These are phyloP conservation scores for Sesia bembeciformis DNA, from an alignment of 2,888 invertebrate species.

Conservation along the genomic window DNA sequence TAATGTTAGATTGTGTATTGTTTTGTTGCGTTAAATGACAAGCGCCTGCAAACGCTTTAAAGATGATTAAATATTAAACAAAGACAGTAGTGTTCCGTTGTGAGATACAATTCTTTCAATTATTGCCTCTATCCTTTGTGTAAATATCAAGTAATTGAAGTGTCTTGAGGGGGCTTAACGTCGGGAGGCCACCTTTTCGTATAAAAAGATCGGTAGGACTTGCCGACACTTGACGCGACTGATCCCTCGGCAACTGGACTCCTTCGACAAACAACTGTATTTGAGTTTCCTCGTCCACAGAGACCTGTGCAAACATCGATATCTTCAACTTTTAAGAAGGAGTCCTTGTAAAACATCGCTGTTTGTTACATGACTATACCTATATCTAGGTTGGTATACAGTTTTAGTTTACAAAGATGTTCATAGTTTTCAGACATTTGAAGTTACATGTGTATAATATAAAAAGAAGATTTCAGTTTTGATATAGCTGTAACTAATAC, in stretches of 20 bases:
- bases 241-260: slow-evolving; percentile 33
- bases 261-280: slow-evolving; percentile 11
- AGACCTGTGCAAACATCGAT: slow-evolving; percentile 1
- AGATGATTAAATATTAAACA: too few species aligned
- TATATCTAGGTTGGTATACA: too few species aligned
- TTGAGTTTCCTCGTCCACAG: background rate
- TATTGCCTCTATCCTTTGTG: background rate
- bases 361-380: background rate
- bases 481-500: too few species aligned
- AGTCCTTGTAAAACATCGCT: background rate
- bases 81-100: too few species aligned
- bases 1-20: too few species aligned
- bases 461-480: too few species aligned
- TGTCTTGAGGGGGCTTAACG: background rate
- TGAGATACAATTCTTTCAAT: background rate
- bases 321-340: background rate
- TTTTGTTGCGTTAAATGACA: too few species aligned
- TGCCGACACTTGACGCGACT: slow-evolving; percentile 15
- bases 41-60: too few species aligned
- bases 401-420: too few species aligned
- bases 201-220: slow-evolving; percentile 7
- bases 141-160: background rate
- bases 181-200: background rate
- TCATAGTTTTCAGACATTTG: too few species aligned
- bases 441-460: too few species aligned